Conservation (phyloP, 2,888 invertebrate species). For the Tortrix viridana region DNA sequence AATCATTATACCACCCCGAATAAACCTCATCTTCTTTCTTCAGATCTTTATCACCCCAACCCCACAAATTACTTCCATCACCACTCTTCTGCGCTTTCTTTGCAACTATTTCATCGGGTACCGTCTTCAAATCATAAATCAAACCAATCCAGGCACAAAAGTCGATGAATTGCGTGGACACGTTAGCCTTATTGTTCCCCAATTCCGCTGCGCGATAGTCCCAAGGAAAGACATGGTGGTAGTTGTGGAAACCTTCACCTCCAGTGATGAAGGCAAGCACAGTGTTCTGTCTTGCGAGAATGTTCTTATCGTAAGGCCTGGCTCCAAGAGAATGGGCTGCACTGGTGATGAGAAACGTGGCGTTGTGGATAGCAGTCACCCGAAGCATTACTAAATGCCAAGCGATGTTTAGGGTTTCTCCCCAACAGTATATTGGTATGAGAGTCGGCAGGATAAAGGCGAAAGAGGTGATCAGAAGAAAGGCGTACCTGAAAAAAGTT, state of each 20-base stretch:
- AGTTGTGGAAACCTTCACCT: constrained; percentile 87
- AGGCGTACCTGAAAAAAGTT: constrained; percentile 81
- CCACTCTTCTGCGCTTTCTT: constrained; percentile 17
- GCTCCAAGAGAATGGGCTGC: constrained; percentile 83
- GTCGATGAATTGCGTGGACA: not conserved
- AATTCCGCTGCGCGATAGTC: constrained; percentile 90
- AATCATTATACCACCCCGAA: no score
- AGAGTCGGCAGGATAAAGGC: constrained; percentile 80
- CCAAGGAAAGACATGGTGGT: constrained; percentile 92
- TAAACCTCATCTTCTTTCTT: no score
- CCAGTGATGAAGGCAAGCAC: constrained; percentile 46
- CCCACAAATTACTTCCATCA: constrained; percentile 5
- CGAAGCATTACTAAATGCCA: constrained; percentile 72
- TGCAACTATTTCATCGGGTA: constrained; percentile 46
- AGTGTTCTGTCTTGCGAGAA: constrained; percentile 52
- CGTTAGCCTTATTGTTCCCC: constrained; percentile 50
- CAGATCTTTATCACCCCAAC: no score
- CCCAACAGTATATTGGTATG: constrained; percentile 85
- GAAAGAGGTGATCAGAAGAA: constrained; percentile 84
- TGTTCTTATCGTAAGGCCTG: constrained; percentile 70
- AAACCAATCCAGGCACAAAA: constrained; percentile 82
- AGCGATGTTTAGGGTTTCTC: constrained; percentile 73
- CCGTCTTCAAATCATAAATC: constrained; percentile 91
- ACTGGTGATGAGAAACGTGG: constrained; percentile 87
- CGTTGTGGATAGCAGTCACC: constrained; percentile 84